phyloP scores from a whole-genome alignment of 2,888 invertebrate genomes.

The Drosophila fulvimacula region DNA sequence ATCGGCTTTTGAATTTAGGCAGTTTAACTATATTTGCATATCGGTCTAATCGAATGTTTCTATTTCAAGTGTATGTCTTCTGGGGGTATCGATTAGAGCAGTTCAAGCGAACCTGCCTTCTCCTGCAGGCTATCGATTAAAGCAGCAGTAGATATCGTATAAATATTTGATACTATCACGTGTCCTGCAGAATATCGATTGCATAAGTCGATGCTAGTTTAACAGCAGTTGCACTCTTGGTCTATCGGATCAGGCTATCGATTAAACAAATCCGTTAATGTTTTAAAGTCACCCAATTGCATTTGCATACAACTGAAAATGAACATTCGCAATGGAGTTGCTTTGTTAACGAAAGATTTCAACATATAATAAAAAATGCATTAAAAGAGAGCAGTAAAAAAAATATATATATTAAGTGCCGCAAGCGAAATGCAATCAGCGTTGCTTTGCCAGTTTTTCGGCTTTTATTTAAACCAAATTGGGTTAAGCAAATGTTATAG shows the following conservation, averaged over 20 bases:
- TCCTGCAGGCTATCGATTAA: neutral
- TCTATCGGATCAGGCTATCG: constrained; percentile 4
- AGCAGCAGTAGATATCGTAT: neutral
- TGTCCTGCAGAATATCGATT: neutral
- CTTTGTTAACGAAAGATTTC: constrained; percentile 5
- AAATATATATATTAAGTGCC: constrained; percentile 11
- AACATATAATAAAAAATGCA: constrained; percentile 34
- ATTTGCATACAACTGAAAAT: constrained; percentile 5
- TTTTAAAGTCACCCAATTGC: neutral
- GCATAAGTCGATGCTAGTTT: neutral
- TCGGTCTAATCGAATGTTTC: neutral
- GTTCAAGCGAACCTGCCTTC: neutral
- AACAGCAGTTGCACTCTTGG: neutral
- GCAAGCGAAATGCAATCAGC: constrained; percentile 8
- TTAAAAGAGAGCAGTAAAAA: constrained; percentile 29
- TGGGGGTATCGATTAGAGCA: neutral
- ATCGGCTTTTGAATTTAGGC: neutral
- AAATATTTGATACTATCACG: neutral
- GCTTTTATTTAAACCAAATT: constrained; percentile 23
- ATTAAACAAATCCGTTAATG: constrained; percentile 1
- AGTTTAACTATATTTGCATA: constrained; percentile 1
- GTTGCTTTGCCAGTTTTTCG: neutral
- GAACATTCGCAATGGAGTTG: neutral
- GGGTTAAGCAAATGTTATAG: constrained; percentile 22
- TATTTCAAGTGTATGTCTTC: neutral